Evolutionary conservation across 1,140 invertebrate species (phyloP), one percentile per base, ranked within the genome.

Genomic region (Pseudomyrmex pallidus): DNA sequence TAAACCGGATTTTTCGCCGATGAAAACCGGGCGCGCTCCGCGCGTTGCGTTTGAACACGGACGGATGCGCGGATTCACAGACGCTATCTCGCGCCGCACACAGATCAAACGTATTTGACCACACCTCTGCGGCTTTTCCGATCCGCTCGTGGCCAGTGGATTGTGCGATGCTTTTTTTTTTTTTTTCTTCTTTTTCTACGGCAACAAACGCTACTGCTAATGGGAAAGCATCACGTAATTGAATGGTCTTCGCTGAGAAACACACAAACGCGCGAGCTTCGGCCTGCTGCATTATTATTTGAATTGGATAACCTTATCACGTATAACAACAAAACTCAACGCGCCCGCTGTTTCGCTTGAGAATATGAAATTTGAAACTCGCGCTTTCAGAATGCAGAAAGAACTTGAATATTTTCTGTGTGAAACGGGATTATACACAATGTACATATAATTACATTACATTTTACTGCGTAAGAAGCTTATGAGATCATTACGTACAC

Each of bases 81-180:
- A 67, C 87, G 83, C 73, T 35, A 88, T 90, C 87, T 67, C 74
- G 67, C 80, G 35, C 35, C 35, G 35, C 66, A 76, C 66, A 78
- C 85, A 86, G 90, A 93, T 92, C 91, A 92, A 93, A 92, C 89
- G 90, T 92, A 92, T 91, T 91, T 89, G 89, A 90, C 91, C 90
- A 74, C 90, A 91, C 85, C 87, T 91, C 92, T 91, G 91, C 56
- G 90, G 92, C 74, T 90, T 88, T 90, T 76, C 77, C 74, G 63
- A 73, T 82, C 35, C 61, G 87, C 80, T 66, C 59, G 74, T 48
- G 15, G 46, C 35, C 56, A 61, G 48, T 57, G 35, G 15, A 8
- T 10, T 48, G 66, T 54, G 70, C 50, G 25, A 61, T 70, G 50
- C 2, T 15, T 15, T 50, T 52, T 7, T 20, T 15, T 50, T 52